phyloP scores from a whole-genome alignment of 2,888 invertebrate genomes.

The Pseudococcus jackbeardsleyi region DNA sequence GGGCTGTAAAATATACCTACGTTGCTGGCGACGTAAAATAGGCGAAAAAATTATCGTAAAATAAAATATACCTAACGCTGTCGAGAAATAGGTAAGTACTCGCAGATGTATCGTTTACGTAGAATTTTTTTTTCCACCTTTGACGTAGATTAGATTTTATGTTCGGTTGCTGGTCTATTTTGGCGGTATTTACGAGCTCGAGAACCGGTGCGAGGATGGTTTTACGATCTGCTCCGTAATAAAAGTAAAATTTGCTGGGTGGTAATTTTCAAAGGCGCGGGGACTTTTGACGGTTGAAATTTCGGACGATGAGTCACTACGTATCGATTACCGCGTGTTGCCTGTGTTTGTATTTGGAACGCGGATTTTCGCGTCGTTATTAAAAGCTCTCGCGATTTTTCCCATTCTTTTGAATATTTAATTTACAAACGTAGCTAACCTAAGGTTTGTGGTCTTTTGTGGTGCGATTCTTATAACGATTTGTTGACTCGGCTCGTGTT shows the following conservation, averaged over 20 bases:
- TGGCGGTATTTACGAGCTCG: not conserved
- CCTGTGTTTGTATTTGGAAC: not conserved
- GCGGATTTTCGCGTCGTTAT: not conserved
- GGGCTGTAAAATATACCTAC: not conserved
- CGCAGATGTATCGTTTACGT: conserved; percentile 34
- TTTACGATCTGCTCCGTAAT: not conserved
- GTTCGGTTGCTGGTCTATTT: not conserved
- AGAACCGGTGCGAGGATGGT: not conserved
- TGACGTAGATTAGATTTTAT: not conserved
- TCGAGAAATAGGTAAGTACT: conserved; percentile 33
- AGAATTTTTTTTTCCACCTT: not conserved
- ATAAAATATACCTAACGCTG: not conserved
- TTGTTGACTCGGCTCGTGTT: not conserved
- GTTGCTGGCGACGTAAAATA: not conserved
- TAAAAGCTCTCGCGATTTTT: not conserved
- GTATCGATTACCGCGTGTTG: conserved; percentile 44
- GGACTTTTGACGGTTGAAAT: conserved; percentile 7
- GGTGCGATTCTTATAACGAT: not conserved
- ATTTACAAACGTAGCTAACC: not conserved
- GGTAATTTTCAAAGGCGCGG: not conserved
- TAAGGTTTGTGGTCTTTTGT: not conserved
- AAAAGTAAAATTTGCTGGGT: not conserved
- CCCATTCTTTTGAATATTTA: not conserved
- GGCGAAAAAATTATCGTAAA: not conserved
- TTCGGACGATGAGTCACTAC: not conserved